Evolutionary conservation across 1,140 invertebrate species (phyloP).

Genomic region (Orchesella cincta): DNA sequence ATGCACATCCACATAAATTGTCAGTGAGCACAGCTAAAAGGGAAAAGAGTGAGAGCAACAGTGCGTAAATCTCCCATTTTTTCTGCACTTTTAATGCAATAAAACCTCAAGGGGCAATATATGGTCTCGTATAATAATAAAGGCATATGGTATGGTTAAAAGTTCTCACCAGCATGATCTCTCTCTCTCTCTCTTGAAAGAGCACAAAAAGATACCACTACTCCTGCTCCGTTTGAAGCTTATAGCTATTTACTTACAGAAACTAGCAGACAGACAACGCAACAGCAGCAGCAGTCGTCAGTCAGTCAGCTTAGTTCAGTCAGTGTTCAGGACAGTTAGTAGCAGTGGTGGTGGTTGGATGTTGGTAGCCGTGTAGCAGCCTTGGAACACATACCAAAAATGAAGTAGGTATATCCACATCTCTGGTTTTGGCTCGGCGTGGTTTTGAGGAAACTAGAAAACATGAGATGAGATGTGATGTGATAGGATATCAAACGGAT

Average conservation of each 20-base stretch:
- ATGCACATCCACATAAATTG: background rate
- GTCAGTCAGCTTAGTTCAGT: too few relatives aligned
- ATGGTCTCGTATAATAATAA: background rate
- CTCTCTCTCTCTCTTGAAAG: background rate
- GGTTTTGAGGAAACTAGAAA: background rate
- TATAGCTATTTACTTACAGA: background rate
- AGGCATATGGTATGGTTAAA: background rate
- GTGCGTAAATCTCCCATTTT: slow-evolving; percentile 8
- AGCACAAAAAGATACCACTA: background rate
- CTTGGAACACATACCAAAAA: slow-evolving; percentile 14
- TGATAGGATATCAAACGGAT: background rate
- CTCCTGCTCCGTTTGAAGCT: background rate
- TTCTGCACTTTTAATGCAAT: slow-evolving; percentile 8
- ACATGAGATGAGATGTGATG: background rate
- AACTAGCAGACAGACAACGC: background rate
- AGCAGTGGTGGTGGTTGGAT: background rate
- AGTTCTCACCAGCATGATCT: background rate
- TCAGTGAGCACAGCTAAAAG: background rate
- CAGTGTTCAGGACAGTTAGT: too few relatives aligned
- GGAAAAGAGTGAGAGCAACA: background rate
- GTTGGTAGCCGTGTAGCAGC: background rate
- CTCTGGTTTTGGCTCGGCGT: background rate
- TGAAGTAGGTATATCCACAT: background rate
- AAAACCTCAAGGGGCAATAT: background rate
- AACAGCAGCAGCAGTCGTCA: too few relatives aligned